Base-by-base conservation (phyloP, 2,888 invertebrate species). In the Lithosia quadra region DNA sequence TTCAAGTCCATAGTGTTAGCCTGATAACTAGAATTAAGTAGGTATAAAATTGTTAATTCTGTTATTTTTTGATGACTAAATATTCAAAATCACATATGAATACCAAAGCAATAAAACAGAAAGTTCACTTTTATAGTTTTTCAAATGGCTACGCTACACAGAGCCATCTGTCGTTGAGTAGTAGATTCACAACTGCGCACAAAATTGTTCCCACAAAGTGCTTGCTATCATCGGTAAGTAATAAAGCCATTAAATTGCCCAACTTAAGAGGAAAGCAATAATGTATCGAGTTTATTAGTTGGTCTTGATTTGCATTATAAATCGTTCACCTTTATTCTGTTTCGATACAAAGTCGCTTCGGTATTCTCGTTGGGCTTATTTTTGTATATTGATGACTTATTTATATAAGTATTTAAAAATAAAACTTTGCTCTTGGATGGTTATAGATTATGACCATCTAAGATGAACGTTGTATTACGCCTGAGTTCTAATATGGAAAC, bases 121-220 rank as follows among this genome's bases (percentile, higher is more conserved):
- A 22, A n/a, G 1, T 11, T 39, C n/a, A 11, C 33, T 5, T 39
- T 36, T 55, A 55, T 53, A 21, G 10, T 8, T 33, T 18, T 53
- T 33, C 28, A 5, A 34, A 62, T 4, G 1, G 9, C 1, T 69
- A 65, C 65, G 63, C 49, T 43, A 66, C 57, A 69, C 69, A 84
- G 65, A 88, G 91, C 89, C 91, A 91, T 89, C 91, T 91, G 65
- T 74, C 68, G 79, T 69, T 79, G 87, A 91, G 89, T 92, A 90
- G 92, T 69, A 61, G 69, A 69, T 82, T 78, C 75, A 33, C 9
- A 7, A 68, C 58, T n/a, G 7, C 18, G 39, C 43, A 68, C 53
- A 59, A 63, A 72, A 65, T 69, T 71, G 74, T 75, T 75, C 75
- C 56, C 71, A 69, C 70, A 70, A 70, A 60, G 65, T 69, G n/a